Evolutionary conservation across 1,140 invertebrate species (phyloP), one percentile per base, ranked within the genome.

Genomic region (Lasioglossum baleicum): DNA sequence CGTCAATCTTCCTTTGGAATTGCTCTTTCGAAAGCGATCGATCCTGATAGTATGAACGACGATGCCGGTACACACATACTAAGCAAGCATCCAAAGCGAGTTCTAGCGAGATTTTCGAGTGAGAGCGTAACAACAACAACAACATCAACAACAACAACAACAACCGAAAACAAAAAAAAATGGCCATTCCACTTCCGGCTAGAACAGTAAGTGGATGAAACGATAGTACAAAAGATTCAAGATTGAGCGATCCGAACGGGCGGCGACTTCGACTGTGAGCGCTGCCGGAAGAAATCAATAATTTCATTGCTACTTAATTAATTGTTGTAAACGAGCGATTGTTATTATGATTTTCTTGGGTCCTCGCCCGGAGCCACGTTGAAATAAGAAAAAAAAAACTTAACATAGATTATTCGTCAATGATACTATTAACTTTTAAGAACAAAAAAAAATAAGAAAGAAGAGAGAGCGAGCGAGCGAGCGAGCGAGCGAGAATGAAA

Each of bases 241-340:
- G 42, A 72, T 65, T 48, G 70, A 53, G 35, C 60, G 76, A 78
- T 78, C 35, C 31, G 69, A 67, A 61, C 31, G 63, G 78, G 72
- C 78, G 78, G 64, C 78, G 78, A 68, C 72, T 67, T 68, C 71
- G 20, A 56, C 22, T 22, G 78, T 75, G 42, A 80, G 65, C 78
- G 78, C 78, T 75, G 78, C 78, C 78, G 15, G 10, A 53, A 40
- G 22, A 58, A 20, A 80, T 22, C 26, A 15, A 69, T 81, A 26
- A 87, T 88, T 89, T 88, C 77, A 87, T 90, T 88, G 81, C 84
- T 88, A 87, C 87, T 87, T 22, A 26, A 40, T 64, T 86, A 77
- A 90, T 87, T 53, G 65, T 80, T 60, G 68, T n/a, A 67, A 35
- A 51, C 67, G 67, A 77, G 15, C 67, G 67, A 74, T 60, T 40